Conservation (phyloP, 2,888 invertebrate species). For the Steinernema hermaphroditum region DNA sequence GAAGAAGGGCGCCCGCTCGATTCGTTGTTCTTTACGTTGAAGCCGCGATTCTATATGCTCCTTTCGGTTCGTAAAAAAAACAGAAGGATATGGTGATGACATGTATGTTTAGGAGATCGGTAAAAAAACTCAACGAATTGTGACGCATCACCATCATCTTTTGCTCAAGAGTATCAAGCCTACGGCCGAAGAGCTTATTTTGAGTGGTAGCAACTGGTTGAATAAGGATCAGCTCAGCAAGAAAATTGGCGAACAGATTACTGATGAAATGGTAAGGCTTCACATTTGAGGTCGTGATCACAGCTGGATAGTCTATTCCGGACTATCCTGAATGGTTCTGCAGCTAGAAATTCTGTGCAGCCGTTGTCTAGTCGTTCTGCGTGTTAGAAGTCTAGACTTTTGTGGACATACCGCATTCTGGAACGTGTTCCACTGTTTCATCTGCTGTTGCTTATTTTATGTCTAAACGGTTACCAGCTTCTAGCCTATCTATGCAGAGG, state of each 20-base stretch:
- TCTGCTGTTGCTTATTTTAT: no score
- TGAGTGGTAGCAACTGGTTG: conserved; percentile 68
- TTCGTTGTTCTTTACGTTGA: conserved; percentile 86
- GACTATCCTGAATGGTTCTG: no score
- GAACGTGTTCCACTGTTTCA: no score
- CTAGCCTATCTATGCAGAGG: no score
- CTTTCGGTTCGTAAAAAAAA: conserved; percentile 82
- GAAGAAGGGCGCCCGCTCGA: conserved; percentile 86
- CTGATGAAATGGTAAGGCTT: conserved; percentile 52
- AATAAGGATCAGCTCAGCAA: conserved; percentile 53
- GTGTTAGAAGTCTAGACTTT: no score
- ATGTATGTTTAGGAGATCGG: conserved; percentile 51
- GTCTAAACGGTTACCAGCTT: no score
- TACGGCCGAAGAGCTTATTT: conserved; percentile 37
- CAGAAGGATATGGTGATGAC: not conserved
- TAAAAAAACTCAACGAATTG: conserved; percentile 50
- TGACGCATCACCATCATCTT: conserved; percentile 51
- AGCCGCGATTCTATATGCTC: conserved; percentile 81
- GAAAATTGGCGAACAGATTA: conserved; percentile 56
- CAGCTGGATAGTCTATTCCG: no score
- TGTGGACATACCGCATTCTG: no score
- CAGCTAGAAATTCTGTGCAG: no score
- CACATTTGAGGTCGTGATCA: conserved; percentile 2
- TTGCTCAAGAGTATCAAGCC: conserved; percentile 29
- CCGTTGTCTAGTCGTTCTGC: no score